phyloP scores from a whole-genome alignment of 2,888 invertebrate genomes.

The Crematogaster levior region DNA sequence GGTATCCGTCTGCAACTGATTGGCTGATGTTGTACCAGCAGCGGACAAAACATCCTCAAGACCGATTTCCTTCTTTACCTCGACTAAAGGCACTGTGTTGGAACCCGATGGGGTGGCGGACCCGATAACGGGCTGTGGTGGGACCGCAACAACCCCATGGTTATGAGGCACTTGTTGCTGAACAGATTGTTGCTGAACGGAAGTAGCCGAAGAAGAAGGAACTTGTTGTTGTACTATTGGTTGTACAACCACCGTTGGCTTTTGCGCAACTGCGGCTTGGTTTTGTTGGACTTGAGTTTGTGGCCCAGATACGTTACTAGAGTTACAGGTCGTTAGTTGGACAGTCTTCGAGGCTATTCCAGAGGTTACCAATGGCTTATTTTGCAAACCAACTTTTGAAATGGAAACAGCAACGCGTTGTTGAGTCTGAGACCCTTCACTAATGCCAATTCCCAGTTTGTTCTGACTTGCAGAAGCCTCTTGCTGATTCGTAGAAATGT shows the following conservation, averaged over 20 bases:
- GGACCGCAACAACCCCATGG: slow-evolving; percentile 79
- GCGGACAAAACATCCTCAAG: slow-evolving; percentile 87
- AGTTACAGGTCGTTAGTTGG: slow-evolving; percentile 67
- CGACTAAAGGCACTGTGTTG: slow-evolving; percentile 87
- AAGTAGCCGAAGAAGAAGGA: slow-evolving; percentile 37
- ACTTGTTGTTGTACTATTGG: slow-evolving; percentile 46
- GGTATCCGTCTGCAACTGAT: slow-evolving; percentile 83
- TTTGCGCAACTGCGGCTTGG: slow-evolving; percentile 50
- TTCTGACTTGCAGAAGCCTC: slow-evolving; percentile 13
- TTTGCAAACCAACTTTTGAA: slow-evolving; percentile 16
- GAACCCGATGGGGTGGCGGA: slow-evolving; percentile 73
- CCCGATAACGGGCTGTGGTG: slow-evolving; percentile 85
- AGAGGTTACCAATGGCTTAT: slow-evolving; percentile 6
- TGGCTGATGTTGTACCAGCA: slow-evolving; percentile 76
- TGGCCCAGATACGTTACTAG: slow-evolving; percentile 2
- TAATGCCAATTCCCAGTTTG: not conserved
- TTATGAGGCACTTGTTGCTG: slow-evolving; percentile 85
- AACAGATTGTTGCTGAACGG: slow-evolving; percentile 78
- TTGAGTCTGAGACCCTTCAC: not conserved
- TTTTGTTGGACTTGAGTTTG: slow-evolving; percentile 73
- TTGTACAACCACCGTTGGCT: not conserved
- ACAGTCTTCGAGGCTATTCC: slow-evolving; percentile 61
- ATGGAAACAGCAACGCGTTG: slow-evolving; percentile 24
- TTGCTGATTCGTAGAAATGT: slow-evolving; percentile 37
- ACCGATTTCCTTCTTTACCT: slow-evolving; percentile 90